Evolutionary conservation across 2,888 invertebrate genomes (phyloP).

Genomic region (Pseudanteris insignis): DNA sequence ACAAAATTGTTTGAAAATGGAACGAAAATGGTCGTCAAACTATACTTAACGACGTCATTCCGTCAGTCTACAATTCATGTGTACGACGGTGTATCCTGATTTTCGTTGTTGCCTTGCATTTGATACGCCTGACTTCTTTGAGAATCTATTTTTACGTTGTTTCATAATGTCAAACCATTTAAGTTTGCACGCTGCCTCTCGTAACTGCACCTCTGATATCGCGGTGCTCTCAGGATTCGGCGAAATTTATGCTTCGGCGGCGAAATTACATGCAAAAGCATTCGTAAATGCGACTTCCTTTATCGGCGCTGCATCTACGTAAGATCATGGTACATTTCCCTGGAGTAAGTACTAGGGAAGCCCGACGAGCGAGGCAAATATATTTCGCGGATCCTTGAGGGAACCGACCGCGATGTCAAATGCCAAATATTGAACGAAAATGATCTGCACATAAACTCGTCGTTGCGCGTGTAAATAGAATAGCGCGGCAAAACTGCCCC

Average conservation of each 20-base stretch:
- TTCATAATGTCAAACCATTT: slow-evolving; percentile 28
- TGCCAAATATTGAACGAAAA: slow-evolving; percentile 39
- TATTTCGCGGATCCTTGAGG: slow-evolving; percentile 36
- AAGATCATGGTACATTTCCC: slow-evolving; percentile 45
- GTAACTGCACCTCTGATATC: slow-evolving; percentile 12
- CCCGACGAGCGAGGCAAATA: slow-evolving; percentile 34
- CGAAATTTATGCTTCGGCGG: slow-evolving; percentile 39
- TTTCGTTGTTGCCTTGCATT: slow-evolving; percentile 1
- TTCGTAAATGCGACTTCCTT: slow-evolving; percentile 42
- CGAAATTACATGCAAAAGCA: slow-evolving; percentile 44
- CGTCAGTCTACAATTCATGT: too few relatives aligned
- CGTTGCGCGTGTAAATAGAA: slow-evolving; percentile 1
- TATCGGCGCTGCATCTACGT: slow-evolving; percentile 34
- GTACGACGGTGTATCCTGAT: too few relatives aligned
- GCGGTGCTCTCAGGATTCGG: slow-evolving; percentile 26
- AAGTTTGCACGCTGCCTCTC: slow-evolving; percentile 20
- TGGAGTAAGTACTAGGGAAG: slow-evolving; percentile 27
- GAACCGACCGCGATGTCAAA: slow-evolving; percentile 34
- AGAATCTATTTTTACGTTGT: slow-evolving; percentile 21
- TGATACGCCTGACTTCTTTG: slow-evolving; percentile 1
- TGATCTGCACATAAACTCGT: slow-evolving; percentile 24
- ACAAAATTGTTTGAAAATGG: too few relatives aligned
- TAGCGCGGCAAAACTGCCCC: slow-evolving; percentile 14
- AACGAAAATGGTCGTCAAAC: too few relatives aligned
- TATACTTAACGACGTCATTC: too few relatives aligned